These are phyloP conservation scores for Cataglyphis cursor DNA, from an alignment of 2,888 invertebrate species.

Conservation along the genomic window DNA sequence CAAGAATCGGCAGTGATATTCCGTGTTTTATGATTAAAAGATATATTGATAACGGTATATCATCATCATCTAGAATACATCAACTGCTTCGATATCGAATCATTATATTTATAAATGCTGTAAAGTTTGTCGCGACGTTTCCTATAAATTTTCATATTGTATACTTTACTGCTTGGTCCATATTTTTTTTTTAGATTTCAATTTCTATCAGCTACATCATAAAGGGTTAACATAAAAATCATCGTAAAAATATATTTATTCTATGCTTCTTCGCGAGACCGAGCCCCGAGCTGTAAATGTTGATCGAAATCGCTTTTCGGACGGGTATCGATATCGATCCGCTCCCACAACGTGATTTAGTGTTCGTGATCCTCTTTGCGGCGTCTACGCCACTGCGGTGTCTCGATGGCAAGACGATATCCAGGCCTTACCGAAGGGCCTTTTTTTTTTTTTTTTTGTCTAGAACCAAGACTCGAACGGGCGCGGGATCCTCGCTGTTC, in stretches of 20 bases:
- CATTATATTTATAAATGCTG: slow-evolving; percentile 17
- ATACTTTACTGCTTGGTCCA: background rate
- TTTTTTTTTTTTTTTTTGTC: background rate
- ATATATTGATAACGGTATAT: slow-evolving; percentile 15
- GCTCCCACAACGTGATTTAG: slow-evolving; percentile 29
- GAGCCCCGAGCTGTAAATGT: background rate
- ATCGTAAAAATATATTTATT: slow-evolving; percentile 1
- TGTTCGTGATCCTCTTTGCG: slow-evolving; percentile 3
- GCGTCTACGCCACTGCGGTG: slow-evolving; percentile 39
- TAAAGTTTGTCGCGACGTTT: slow-evolving; percentile 5
- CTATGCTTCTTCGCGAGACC: background rate
- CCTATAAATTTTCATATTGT: slow-evolving; percentile 5
- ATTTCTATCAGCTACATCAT: background rate
- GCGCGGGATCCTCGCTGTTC: slow-evolving; percentile 11
- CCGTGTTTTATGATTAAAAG: background rate
- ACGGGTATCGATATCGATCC: slow-evolving; percentile 21
- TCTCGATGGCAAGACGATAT: slow-evolving; percentile 11
- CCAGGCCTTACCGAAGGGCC: slow-evolving; percentile 35
- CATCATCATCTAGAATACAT: background rate
- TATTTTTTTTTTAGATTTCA: background rate
- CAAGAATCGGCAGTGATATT: background rate
- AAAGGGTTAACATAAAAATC: background rate
- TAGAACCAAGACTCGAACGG: slow-evolving; percentile 3
- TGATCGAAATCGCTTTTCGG: slow-evolving; percentile 15
- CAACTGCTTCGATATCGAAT: background rate